Evolutionary conservation across 2,888 invertebrate genomes (phyloP).

Genomic region (Drepanosiphum platanoidis): DNA sequence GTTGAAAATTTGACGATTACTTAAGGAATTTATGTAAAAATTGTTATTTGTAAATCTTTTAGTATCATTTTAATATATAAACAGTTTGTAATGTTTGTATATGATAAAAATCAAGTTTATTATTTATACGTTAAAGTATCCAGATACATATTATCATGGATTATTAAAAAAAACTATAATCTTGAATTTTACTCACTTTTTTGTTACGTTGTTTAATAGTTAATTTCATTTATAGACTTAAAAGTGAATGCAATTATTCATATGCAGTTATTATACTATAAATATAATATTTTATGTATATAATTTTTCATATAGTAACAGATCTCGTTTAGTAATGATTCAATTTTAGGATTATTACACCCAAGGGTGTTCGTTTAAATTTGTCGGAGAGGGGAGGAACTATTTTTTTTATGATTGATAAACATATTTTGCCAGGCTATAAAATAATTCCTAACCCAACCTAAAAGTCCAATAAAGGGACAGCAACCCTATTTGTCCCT

Average conservation of each 20-base stretch:
- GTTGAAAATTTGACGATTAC: not conserved
- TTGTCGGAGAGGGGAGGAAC: not conserved
- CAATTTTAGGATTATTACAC: slow-evolving; percentile 37
- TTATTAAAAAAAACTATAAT: not conserved
- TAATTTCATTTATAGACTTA: too few relatives aligned
- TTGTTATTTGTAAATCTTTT: not conserved
- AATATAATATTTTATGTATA: too few relatives aligned
- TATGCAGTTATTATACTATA: too few relatives aligned
- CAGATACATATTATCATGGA: not conserved
- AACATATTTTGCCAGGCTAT: slow-evolving; percentile 12
- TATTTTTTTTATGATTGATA: slow-evolving; percentile 15
- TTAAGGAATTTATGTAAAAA: not conserved
- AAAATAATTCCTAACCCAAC: not conserved
- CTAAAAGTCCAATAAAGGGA: not conserved
- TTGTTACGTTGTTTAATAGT: too few relatives aligned
- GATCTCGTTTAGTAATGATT: slow-evolving; percentile 16
- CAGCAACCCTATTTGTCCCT: not conserved
- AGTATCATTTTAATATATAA: not conserved
- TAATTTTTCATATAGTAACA: too few relatives aligned
- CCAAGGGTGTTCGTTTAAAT: slow-evolving; percentile 3
- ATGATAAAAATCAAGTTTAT: not conserved
- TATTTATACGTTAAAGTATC: not conserved
- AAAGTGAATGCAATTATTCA: too few relatives aligned
- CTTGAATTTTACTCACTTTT: too few relatives aligned
- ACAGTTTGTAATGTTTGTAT: not conserved